Evolutionary conservation across 2,797 vertebrate genomes (phyloP).

Genomic region (Nasua narica): DNA sequence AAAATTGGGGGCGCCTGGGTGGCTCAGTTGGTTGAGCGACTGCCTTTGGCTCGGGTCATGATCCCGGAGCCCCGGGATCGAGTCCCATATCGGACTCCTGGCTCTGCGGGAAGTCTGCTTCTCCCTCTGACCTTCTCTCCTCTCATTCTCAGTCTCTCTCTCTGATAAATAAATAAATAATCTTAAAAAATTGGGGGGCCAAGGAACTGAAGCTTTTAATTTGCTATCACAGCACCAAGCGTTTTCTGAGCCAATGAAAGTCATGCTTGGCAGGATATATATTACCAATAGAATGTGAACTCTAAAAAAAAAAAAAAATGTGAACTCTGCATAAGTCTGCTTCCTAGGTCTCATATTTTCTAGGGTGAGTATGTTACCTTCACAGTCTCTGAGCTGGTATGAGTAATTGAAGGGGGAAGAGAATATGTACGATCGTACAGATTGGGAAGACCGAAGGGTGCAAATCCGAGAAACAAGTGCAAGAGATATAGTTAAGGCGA

Average conservation of each 20-base stretch:
- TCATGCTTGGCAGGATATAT: neutral
- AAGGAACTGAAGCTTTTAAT: neutral
- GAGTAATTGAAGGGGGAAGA: neutral
- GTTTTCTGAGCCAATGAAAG: constrained; percentile 45
- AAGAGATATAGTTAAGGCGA: neutral
- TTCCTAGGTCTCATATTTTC: constrained; percentile 38
- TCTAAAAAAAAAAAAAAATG: too few species aligned
- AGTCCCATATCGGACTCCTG: too few species aligned
- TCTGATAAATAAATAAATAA: too few species aligned
- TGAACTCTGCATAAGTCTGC: neutral
- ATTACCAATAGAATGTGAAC: neutral
- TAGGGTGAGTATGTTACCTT: constrained; percentile 29
- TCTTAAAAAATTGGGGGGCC: neutral
- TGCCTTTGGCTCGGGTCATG: too few species aligned
- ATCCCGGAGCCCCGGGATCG: too few species aligned
- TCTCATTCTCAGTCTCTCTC: too few species aligned
- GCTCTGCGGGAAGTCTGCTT: too few species aligned
- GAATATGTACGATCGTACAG: neutral
- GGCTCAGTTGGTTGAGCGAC: too few species aligned
- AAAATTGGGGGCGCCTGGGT: too few species aligned
- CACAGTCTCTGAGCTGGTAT: neutral
- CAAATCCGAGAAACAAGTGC: constrained; percentile 1
- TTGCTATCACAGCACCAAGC: neutral
- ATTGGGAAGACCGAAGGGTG: neutral
- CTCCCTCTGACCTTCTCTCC: too few species aligned